Percentiles rank a stretch among this genome's conserved stretches.
phyloP scores from a whole-genome alignment of 2,888 invertebrate genomes.

The Isotomurus palustris region DNA sequence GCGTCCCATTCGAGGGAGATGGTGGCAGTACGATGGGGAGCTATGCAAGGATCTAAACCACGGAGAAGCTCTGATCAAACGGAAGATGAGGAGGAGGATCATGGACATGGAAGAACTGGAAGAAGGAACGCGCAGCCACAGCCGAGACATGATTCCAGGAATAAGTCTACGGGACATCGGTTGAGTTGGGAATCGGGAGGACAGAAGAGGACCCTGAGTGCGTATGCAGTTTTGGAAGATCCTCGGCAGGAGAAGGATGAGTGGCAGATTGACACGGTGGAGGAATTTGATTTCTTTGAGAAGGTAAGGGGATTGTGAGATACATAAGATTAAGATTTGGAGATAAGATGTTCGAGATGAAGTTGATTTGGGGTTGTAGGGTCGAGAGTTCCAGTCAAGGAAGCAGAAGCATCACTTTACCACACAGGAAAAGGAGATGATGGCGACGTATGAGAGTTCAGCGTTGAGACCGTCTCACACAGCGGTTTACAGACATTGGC shows the following conservation, averaged over 20 bases:
- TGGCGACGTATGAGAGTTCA: conserved; percentile 13
- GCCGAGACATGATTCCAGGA: no score
- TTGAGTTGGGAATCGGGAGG: no score
- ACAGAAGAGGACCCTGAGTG: neutral
- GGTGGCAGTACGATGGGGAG: no score
- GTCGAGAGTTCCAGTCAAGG: conserved; percentile 10
- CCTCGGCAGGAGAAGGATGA: neutral
- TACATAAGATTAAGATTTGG: neutral
- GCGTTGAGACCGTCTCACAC: conserved; percentile 15
- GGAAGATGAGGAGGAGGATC: no score
- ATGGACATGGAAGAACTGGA: no score
- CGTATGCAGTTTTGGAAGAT: neutral
- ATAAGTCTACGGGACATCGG: no score
- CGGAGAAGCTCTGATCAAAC: no score
- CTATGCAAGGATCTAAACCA: no score
- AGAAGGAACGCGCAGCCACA: no score
- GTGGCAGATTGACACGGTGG: conserved; percentile 6
- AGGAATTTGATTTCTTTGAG: conserved; percentile 1
- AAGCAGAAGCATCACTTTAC: conserved; percentile 16
- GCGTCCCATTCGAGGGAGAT: no score
- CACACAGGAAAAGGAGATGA: conserved; percentile 7
- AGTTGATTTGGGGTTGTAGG: conserved; percentile 1
- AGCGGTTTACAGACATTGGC: conserved; percentile 14
- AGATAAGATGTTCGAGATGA: neutral
- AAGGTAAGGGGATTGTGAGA: neutral